A percentile compares a stretch with the other conserved stretches of the same genome.
These are phyloP conservation scores for Serilophus lunatus DNA, from an alignment of 2,113 vertebrate genomes.

Conservation along the genomic window DNA sequence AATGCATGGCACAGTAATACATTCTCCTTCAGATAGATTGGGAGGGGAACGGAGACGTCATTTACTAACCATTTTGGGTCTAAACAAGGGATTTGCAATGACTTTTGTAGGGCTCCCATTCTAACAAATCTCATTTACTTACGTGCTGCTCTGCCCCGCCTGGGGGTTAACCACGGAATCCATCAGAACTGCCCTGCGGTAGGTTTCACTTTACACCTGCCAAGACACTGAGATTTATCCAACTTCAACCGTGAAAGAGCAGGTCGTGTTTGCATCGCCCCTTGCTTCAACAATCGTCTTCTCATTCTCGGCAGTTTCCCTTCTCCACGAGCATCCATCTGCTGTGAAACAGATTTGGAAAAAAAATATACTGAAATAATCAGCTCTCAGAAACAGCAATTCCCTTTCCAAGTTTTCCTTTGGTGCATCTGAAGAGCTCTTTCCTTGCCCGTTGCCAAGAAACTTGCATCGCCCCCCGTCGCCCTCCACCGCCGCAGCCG, in stretches of 20 bases:
- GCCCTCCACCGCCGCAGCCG: neutral
- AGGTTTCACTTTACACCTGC: conserved; percentile 50
- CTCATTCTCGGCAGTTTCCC: neutral
- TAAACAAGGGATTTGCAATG: neutral
- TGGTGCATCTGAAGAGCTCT: neutral
- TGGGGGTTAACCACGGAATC: conserved; percentile 68
- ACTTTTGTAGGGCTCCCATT: neutral
- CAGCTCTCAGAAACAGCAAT: neutral
- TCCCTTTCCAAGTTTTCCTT: neutral
- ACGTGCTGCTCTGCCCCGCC: conserved; percentile 1
- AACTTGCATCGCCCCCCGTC: neutral
- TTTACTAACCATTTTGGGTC: neutral
- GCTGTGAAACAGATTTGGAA: neutral
- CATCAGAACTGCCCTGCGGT: conserved; percentile 58
- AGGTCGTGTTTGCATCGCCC: rapidly evolving
- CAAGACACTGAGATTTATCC: neutral
- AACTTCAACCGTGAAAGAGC: neutral
- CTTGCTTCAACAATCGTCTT: neutral
- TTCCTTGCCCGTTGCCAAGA: neutral
- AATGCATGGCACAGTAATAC: rapidly evolving
- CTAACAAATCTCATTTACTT: conserved; percentile 30
- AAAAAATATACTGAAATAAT: neutral
- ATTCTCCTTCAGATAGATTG: neutral
- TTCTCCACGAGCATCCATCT: neutral
- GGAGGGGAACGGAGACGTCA: neutral